phyloP scores from a whole-genome alignment of 2,113 vertebrate species.

The Anthoscopus minutus region DNA sequence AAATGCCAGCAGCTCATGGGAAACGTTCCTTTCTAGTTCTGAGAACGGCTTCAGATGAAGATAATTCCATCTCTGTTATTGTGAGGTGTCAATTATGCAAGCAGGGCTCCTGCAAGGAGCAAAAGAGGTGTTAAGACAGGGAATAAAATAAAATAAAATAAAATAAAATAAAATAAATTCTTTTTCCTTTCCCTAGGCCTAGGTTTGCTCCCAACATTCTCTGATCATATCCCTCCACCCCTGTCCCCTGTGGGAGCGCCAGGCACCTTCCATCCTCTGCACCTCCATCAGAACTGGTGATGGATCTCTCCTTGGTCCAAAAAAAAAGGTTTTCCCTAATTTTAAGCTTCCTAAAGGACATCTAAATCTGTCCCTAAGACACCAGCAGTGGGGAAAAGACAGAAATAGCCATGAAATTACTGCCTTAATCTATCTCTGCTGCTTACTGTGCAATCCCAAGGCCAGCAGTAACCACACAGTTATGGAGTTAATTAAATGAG shows the following conservation, averaged over 20 bases:
- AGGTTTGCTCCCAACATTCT: not conserved
- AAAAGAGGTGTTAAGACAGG: not conserved
- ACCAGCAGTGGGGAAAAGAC: not conserved
- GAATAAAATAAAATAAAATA: not conserved
- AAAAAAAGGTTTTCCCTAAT: not conserved
- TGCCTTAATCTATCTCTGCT: not conserved
- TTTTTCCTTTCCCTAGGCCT: not conserved
- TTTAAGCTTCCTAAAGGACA: not conserved
- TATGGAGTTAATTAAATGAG: slow-evolving; percentile 16
- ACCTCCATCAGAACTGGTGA: not conserved
- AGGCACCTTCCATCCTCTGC: not conserved
- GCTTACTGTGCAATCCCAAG: not conserved
- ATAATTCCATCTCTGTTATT: not conserved
- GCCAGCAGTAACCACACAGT: not conserved
- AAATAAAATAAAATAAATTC: not conserved
- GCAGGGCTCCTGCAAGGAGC: not conserved
- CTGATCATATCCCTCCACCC: not conserved
- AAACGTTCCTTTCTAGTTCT: not conserved
- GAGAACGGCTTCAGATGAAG: not conserved
- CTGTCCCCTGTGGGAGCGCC: not conserved
- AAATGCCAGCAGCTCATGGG: not conserved
- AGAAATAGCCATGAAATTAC: not conserved
- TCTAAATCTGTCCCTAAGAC: not conserved
- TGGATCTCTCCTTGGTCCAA: not conserved
- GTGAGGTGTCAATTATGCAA: not conserved